Evolutionary conservation across 1,140 invertebrate genomes (phyloP).

Genomic region (Eufriesea mexicana): DNA sequence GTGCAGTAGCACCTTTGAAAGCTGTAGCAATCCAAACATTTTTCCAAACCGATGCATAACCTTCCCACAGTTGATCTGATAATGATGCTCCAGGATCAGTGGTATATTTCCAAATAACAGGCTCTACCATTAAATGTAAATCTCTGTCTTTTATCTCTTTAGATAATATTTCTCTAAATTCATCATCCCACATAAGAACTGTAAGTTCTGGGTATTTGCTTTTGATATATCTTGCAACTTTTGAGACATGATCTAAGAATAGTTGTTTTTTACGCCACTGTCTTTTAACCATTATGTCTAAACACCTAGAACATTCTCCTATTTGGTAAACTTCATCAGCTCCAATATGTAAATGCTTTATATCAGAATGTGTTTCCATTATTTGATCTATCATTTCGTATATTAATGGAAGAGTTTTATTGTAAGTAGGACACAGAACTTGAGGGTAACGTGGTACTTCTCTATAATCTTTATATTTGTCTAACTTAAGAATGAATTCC

Average conservation of each 20-base stretch:
- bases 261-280: conserved; percentile 83
- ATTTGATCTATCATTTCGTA: conserved; percentile 93
- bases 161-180: conserved; percentile 89
- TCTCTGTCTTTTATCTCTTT: conserved; percentile 85
- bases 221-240: conserved; percentile 85
- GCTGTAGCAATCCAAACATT: conserved; percentile 94
- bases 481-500: conserved; percentile 93
- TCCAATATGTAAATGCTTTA: conserved; percentile 90
- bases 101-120: conserved; percentile 91
- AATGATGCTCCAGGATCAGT: conserved; percentile 84
- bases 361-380: conserved; percentile 83
- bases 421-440: conserved; percentile 91
- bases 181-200: conserved; percentile 97
- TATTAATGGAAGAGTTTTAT: conserved; percentile 88
- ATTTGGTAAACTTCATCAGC: conserved; percentile 93
- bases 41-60: conserved; percentile 91
- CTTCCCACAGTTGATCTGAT: conserved; percentile 88
- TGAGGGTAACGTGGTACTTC: conserved; percentile 90
- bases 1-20: conserved; percentile 94
- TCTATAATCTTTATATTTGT: conserved; percentile 88
- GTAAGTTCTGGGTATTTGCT: conserved; percentile 85
- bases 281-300: conserved; percentile 81
- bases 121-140: conserved; percentile 88
- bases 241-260: conserved; percentile 88
- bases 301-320: conserved; percentile 90